Evolutionary conservation across 2,797 vertebrate genomes (phyloP).

Genomic region (Fistularia commersonii): DNA sequence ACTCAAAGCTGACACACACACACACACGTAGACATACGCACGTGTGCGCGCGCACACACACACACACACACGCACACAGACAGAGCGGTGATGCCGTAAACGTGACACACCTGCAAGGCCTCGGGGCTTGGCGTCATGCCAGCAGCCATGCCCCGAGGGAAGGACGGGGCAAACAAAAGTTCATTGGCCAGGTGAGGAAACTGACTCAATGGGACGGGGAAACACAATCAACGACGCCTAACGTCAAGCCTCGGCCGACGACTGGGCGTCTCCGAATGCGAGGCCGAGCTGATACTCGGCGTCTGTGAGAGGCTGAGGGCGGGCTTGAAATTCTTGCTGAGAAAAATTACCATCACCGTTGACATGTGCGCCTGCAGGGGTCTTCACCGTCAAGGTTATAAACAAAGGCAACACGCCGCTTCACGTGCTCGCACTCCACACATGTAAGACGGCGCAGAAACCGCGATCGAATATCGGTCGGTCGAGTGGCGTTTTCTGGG

Average conservation of each 20-base stretch:
- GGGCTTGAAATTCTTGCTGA: slow-evolving; percentile 53
- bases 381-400: slow-evolving; percentile 51
- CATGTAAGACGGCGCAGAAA: slow-evolving; percentile 12
- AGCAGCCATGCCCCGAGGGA: slow-evolving; percentile 47
- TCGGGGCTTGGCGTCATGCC: slow-evolving; percentile 57
- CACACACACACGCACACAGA: slow-evolving; percentile 40
- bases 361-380: slow-evolving; percentile 45
- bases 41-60: no score
- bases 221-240: slow-evolving; percentile 30
- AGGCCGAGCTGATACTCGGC: slow-evolving; percentile 32
- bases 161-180: slow-evolving; percentile 62
- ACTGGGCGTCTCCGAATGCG: slow-evolving; percentile 49
- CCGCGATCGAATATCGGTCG: neutral
- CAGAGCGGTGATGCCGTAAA: slow-evolving; percentile 50
- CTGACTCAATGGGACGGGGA: slow-evolving; percentile 48
- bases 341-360: slow-evolving; percentile 56
- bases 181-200: slow-evolving; percentile 61
- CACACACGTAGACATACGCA: no score
- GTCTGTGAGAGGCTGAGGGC: slow-evolving; percentile 41
- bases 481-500: slow-evolving; percentile 14
- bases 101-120: slow-evolving; percentile 70
- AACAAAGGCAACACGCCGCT: slow-evolving; percentile 25
- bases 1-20: slow-evolving; percentile 59
- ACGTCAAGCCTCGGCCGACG: slow-evolving; percentile 24
- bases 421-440: slow-evolving; percentile 1